Percentiles rank a stretch among this genome's conserved stretches.
phyloP scores from a whole-genome alignment of 2,888 invertebrate genomes.

The Drosophila sordidapex region DNA sequence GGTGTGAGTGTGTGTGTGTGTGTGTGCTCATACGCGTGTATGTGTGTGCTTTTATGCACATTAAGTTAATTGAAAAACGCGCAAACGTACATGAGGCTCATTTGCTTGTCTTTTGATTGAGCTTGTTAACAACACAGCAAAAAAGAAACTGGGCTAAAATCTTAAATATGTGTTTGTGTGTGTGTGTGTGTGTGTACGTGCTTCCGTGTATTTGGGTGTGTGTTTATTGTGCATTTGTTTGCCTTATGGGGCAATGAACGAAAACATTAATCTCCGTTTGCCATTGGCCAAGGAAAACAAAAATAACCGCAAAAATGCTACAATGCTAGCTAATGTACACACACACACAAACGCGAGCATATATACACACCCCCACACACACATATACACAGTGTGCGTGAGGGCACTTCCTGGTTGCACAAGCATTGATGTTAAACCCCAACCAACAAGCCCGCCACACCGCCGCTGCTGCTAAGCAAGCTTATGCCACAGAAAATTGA shows the following conservation, averaged over 20 bases:
- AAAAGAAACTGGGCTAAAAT: constrained; percentile 22
- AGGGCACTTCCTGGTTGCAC: constrained; percentile 41
- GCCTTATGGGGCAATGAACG: constrained; percentile 63
- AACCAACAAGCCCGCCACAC: neutral
- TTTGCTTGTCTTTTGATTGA: constrained; percentile 63
- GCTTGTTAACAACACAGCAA: constrained; percentile 34
- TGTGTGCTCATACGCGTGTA: constrained; percentile 7
- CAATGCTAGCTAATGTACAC: constrained; percentile 46
- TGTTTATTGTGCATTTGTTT: constrained; percentile 48
- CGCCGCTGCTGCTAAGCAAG: constrained; percentile 47
- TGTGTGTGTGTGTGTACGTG: constrained; percentile 1
- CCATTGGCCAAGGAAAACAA: constrained; percentile 72
- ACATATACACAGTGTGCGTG: constrained; percentile 14
- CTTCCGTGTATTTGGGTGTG: constrained; percentile 5
- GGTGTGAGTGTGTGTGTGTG: constrained; percentile 8
- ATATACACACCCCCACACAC: neutral
- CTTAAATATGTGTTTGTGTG: neutral
- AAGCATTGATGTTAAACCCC: constrained; percentile 24
- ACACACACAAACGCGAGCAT: constrained; percentile 12
- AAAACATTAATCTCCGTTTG: constrained; percentile 83
- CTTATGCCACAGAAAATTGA: constrained; percentile 62
- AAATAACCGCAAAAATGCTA: constrained; percentile 47
- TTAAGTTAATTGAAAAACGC: constrained; percentile 79
- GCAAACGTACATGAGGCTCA: constrained; percentile 56
- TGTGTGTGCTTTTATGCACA: constrained; percentile 61